phyloP scores from a whole-genome alignment of 2,113 vertebrate species.

The Rhea pennata region DNA sequence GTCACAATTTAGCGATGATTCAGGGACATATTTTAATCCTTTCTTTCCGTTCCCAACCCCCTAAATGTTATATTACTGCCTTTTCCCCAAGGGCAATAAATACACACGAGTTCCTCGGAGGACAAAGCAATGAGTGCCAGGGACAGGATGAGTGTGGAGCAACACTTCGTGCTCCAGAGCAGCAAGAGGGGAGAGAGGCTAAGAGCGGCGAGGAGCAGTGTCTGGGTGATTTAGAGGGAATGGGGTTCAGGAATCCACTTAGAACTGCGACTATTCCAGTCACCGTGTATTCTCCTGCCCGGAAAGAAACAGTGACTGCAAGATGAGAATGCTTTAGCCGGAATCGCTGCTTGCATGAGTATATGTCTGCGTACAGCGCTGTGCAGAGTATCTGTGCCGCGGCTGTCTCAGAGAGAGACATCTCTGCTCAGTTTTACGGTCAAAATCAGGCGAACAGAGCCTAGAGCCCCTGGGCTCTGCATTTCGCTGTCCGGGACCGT shows the following conservation, averaged over 20 bases:
- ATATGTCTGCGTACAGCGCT: accelerated
- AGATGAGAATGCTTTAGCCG: accelerated
- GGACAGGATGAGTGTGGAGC: background rate
- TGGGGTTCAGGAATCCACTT: accelerated
- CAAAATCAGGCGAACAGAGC: background rate
- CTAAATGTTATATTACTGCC: accelerated
- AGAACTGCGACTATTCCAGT: background rate
- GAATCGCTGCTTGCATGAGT: background rate
- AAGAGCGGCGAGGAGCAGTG: background rate
- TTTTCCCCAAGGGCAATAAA: background rate
- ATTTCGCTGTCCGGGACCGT: accelerated
- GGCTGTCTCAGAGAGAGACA: accelerated
- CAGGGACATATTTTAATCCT: background rate
- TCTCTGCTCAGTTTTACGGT: background rate
- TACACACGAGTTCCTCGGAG: accelerated
- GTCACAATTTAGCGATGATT: background rate
- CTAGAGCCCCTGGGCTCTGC: background rate
- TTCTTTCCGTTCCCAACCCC: background rate
- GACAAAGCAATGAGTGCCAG: background rate
- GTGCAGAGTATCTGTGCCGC: accelerated
- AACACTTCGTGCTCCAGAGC: background rate
- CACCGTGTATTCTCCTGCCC: no score
- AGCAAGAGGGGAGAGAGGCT: background rate
- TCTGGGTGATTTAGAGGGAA: accelerated
- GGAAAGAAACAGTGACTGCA: accelerated